These are phyloP conservation scores for Charadrius vociferus DNA, from an alignment of 2,113 vertebrate species.

Conservation along the genomic window DNA sequence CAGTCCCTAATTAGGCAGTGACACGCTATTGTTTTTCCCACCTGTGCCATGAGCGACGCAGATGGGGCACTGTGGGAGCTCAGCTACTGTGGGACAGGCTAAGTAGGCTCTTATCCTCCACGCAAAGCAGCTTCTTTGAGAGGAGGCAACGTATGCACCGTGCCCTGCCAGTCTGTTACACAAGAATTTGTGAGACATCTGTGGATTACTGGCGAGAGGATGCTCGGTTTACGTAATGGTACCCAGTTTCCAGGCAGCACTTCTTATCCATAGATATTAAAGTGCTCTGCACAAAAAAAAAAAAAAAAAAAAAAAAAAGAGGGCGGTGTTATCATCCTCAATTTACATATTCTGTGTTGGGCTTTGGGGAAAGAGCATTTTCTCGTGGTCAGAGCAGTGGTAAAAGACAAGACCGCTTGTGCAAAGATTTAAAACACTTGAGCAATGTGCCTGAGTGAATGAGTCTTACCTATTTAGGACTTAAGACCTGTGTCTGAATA, in stretches of 20 bases:
- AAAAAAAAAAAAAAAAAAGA: background rate
- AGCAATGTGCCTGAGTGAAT: background rate
- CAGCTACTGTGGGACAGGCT: background rate
- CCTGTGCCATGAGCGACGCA: background rate
- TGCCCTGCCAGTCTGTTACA: background rate
- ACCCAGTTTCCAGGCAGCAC: background rate
- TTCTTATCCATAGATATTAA: background rate
- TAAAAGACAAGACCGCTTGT: background rate
- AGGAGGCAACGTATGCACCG: background rate
- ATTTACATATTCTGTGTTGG: background rate
- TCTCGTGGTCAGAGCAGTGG: background rate
- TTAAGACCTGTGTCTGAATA: background rate
- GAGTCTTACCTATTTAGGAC: background rate
- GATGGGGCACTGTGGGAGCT: fast-evolving
- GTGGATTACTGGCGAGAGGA: background rate
- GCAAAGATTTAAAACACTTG: background rate
- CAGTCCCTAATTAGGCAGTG: background rate
- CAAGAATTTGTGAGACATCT: background rate
- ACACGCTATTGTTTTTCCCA: fast-evolving
- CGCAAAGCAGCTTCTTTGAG: background rate
- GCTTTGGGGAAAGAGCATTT: background rate
- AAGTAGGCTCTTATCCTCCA: background rate
- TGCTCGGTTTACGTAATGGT: background rate
- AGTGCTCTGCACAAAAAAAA: background rate
- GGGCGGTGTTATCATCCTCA: background rate